Evolutionary conservation across 2,888 invertebrate genomes (phyloP), one percentile per base, ranked within the genome.

Genomic region (Frankliniella fusca): DNA sequence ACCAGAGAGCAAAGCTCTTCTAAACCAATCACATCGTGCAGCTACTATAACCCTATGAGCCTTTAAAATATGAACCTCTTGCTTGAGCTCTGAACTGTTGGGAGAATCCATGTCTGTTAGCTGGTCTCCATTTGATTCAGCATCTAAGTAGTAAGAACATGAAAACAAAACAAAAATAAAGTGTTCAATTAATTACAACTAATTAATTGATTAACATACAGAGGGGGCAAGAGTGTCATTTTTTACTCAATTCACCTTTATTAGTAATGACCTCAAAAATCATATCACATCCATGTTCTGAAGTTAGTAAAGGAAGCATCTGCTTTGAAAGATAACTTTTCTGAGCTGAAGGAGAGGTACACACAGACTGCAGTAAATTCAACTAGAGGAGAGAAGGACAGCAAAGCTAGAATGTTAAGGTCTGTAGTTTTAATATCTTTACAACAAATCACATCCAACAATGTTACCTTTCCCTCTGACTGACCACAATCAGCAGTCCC

Each of bases 11-110:
- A 93, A 87, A 0, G 93, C 93, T 85, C 93, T 88, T 81, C 92
- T 89, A 86, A 93, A 93, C 93, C 93, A 93, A 86, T 93, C 92
- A 87, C 93, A 93, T 82, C 92, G 88, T 0, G 93, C 89, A 7
- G 93, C 92, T 20, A 93, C 91, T 83, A 93, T 91, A 18, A 93
- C 92, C 83, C 93, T 89, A 87, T 93, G 93, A 0, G 93, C 91
- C 83, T 89, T 88, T 84, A 91, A 89, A 80, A 88, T 88, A 84
- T 88, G 88, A 82, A 86, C 86, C 83, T 87, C 87, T 76, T 85
- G 86, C 81, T 85, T 86, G 11, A 80, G 61, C 79, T 84, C 84
- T 12, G 83, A 48, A 27, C 80, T 80, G 20, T 80, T 27, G 20
- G 80, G 48, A 28, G 76, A 81, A 82, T 20, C 84, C 83, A 81